These are phyloP conservation scores for Mugil cephalus DNA, from an alignment of 2,113 vertebrate genomes.

Conservation along the genomic window DNA sequence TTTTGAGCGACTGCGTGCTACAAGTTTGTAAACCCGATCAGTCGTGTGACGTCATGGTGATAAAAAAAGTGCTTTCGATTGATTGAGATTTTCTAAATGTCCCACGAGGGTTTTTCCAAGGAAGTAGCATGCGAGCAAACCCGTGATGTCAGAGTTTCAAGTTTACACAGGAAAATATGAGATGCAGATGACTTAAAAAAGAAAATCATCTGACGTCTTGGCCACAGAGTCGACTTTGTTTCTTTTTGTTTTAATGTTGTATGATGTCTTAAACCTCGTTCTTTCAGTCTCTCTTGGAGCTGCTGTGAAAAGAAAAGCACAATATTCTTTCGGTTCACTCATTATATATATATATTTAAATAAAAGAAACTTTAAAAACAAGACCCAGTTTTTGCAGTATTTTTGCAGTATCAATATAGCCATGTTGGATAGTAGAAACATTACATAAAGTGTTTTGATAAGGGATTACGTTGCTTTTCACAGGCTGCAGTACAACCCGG, in stretches of 20 bases:
- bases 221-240: not conserved
- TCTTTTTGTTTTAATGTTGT: not conserved
- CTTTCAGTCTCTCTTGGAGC: not conserved
- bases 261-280: not conserved
- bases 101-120: conserved; percentile 23
- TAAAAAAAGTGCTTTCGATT: not conserved
- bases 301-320: not conserved
- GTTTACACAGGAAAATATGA: conserved; percentile 24
- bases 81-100: conserved; percentile 32
- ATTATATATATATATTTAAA: no score
- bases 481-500: not conserved
- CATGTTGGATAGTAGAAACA: not conserved
- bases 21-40: not conserved
- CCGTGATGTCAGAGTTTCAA: conserved; percentile 50
- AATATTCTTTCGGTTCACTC: not conserved
- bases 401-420: not conserved
- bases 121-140: conserved; percentile 1
- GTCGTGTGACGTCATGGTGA: not conserved
- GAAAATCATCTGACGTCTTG: not conserved
- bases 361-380: no score
- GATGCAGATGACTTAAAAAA: not conserved
- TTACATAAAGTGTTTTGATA: conserved; percentile 25
- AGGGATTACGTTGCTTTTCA: conserved; percentile 16
- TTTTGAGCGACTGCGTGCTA: not conserved
- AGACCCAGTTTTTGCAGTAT: no score